Percentiles rank a stretch among this genome's conserved stretches.
These are phyloP conservation scores for Cyprinodon brontotheroides DNA, from an alignment of 2,113 vertebrate species.

Conservation along the genomic window DNA sequence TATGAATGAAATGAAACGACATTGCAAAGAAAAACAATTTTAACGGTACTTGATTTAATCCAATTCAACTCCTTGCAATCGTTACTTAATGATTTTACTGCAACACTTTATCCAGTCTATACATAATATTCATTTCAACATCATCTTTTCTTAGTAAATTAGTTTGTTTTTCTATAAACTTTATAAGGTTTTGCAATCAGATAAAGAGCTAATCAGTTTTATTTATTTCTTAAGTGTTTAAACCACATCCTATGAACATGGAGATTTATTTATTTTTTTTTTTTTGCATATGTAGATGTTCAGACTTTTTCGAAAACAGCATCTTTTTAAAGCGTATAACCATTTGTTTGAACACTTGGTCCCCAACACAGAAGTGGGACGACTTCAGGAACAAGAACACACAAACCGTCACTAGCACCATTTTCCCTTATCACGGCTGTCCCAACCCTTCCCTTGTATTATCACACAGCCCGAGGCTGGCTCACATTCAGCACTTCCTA, in stretches of 20 bases:
- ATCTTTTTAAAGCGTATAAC: constrained; percentile 15
- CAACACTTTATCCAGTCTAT: not conserved
- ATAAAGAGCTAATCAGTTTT: no score
- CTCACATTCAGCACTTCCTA: constrained; percentile 58
- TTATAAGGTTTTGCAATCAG: no score
- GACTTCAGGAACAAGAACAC: constrained; percentile 31
- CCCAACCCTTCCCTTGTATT: constrained; percentile 65
- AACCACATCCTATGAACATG: not conserved
- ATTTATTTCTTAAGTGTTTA: not conserved
- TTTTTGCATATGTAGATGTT: no score
- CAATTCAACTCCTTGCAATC: not conserved
- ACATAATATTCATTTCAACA: not conserved
- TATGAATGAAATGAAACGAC: not conserved
- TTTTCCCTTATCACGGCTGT: constrained; percentile 61
- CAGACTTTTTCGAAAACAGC: not conserved
- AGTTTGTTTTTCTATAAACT: not conserved
- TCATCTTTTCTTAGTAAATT: not conserved
- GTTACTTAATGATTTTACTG: not conserved
- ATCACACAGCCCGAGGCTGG: constrained; percentile 71
- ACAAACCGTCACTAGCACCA: constrained; percentile 40
- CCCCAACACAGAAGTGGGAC: constrained; percentile 46
- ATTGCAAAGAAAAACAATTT: not conserved
- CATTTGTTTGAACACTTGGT: constrained; percentile 37
- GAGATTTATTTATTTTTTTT: no score
- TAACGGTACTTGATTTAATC: no score